Conservation (phyloP, 2,113 vertebrate species). For the Malurus melanocephalus region DNA sequence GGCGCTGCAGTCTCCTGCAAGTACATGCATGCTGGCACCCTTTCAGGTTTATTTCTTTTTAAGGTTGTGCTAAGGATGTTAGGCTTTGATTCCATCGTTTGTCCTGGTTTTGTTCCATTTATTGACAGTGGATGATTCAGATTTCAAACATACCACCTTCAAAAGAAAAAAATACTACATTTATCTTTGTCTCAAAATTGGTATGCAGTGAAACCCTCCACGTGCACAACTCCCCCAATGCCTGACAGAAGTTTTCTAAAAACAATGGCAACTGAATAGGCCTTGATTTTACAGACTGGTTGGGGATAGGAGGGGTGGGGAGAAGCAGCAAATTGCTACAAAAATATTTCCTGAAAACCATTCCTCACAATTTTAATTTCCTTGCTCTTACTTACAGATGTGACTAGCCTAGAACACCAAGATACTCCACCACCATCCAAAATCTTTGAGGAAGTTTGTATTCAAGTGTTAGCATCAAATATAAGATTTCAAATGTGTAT, state of each 20-base stretch:
- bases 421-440: not conserved
- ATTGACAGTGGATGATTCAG: not conserved
- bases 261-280: not conserved
- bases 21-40: not conserved
- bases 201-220: not conserved
- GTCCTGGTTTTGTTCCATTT: not conserved
- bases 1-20: not conserved
- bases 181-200: not conserved
- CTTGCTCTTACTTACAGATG: not conserved
- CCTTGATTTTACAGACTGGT: not conserved
- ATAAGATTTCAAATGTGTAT: not conserved
- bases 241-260: not conserved
- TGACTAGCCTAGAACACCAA: not conserved
- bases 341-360: not conserved
- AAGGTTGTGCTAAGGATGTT: not conserved
- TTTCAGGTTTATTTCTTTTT: slow-evolving; percentile 40
- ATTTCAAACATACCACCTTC: not conserved
- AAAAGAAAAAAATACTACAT: not conserved
- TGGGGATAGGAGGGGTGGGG: rapidly evolving
- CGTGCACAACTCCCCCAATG: rapidly evolving
- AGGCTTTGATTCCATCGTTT: not conserved
- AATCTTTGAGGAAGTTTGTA: not conserved
- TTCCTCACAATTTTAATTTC: not conserved
- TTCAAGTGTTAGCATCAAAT: not conserved
- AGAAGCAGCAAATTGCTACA: not conserved